Evolutionary conservation across 2,888 invertebrate genomes (phyloP), one percentile per base, ranked within the genome.

Genomic region (Rosalia funebris): DNA sequence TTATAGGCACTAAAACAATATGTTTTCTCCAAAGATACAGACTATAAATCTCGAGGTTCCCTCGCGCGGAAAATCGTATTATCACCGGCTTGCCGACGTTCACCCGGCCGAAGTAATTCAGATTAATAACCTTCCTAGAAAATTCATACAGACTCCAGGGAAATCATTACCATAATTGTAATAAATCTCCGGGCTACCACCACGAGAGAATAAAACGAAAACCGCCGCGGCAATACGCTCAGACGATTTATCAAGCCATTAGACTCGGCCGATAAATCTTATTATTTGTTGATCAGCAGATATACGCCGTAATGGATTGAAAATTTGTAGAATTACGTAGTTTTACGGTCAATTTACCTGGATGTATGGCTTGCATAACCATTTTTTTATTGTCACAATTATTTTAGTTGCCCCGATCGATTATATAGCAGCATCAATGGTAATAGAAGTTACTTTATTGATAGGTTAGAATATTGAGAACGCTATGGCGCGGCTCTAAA

Each of bases 151-250:
- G 36, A 12, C 48, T 39, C 48, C 61, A 12, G 20, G 19, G 9
- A 36, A 32, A 47, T 39, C 39, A 50, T 60, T 63, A 57, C 48
- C 48, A 60, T 62, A 62, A 59, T 62, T 48, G 59, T 46, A 48
- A 55, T 62, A 60, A 65, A 65, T 65, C 65, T 53, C 19, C 36
- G 14, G 44, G 11, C 11, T 19, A 32, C 42, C 47, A 48, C 47
- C 31, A 11, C 25, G 20, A 39, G 34, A 32, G 10, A 57, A 41
- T 41, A 42, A 56, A 11, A 47, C 31, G 12, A 37, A 37, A 37
- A 37, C 39, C 31, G 44, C 31, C 39, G 7, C 4, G 15, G 45
- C 34, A 45, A 45, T 46, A 14, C 36, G 34, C 44, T 53, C 39
- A 20, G 37, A 31, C 53, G 47, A 54, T 53, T 59, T 47, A 53